Evolutionary conservation across 2,888 invertebrate species (phyloP).

Genomic region (Phortica okadai): DNA sequence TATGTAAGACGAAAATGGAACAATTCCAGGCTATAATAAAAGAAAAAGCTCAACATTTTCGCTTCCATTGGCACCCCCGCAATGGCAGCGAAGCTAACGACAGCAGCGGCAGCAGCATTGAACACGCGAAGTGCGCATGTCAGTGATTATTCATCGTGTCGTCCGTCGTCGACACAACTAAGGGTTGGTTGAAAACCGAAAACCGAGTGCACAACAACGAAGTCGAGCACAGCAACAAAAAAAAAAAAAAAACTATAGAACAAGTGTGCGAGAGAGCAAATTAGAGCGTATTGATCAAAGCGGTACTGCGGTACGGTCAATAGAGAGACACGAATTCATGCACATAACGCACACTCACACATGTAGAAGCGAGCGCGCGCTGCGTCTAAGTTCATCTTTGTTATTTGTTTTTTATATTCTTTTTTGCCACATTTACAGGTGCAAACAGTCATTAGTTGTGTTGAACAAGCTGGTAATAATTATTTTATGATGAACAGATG

Average conservation of each 20-base stretch:
- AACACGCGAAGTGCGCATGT: slow-evolving; percentile 49
- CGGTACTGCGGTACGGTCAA: background rate
- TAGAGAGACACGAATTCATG: background rate
- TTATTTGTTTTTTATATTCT: too few relatives aligned
- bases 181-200: slow-evolving; percentile 8
- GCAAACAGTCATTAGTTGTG: background rate
- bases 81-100: background rate
- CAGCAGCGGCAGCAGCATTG: slow-evolving; percentile 29
- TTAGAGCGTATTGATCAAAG: background rate
- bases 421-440: slow-evolving; percentile 16
- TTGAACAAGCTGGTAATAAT: background rate
- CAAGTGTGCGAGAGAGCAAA: too few relatives aligned
- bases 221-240: background rate
- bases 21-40: slow-evolving; percentile 53
- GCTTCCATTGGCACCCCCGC: slow-evolving; percentile 44
- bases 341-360: background rate
- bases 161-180: background rate
- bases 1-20: slow-evolving; percentile 66
- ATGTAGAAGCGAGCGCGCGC: background rate
- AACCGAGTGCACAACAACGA: slow-evolving; percentile 1
- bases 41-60: slow-evolving; percentile 47
- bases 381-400: background rate
- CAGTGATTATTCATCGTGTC: background rate
- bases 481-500: background rate
- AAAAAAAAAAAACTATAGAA: too few relatives aligned